Percentiles rank a stretch among this genome's conserved stretches.
Evolutionary conservation across 2,797 vertebrate species (phyloP).

Genomic region (Alauda arvensis): DNA sequence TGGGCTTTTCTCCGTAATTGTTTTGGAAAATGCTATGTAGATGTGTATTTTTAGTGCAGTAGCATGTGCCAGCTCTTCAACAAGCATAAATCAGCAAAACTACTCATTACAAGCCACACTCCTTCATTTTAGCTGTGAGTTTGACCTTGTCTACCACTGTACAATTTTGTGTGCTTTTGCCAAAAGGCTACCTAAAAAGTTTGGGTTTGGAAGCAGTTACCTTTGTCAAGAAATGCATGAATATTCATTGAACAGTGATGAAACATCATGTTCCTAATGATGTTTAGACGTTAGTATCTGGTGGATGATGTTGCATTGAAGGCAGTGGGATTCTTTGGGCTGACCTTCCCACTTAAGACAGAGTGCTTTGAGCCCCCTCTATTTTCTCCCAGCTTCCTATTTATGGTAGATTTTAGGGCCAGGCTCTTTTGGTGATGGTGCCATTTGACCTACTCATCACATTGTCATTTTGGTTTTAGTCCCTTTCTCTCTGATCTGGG

Average conservation of each 20-base stretch:
- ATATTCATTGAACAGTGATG: not conserved
- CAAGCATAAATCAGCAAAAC: not conserved
- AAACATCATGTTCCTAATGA: not conserved
- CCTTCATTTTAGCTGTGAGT: not conserved
- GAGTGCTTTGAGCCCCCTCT: not conserved
- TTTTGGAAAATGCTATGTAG: not conserved
- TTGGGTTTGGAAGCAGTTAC: not conserved
- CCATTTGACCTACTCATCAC: not conserved
- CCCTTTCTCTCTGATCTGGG: not conserved
- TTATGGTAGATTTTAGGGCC: not conserved
- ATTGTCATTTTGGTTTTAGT: not conserved
- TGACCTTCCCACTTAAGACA: not conserved
- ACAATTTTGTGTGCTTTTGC: not conserved
- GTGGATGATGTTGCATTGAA: not conserved
- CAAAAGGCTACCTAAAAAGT: not conserved
- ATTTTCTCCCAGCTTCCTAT: not conserved
- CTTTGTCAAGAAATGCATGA: not conserved
- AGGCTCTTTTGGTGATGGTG: not conserved
- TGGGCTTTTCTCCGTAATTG: not conserved
- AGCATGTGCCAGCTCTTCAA: not conserved
- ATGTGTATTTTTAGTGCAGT: slow-evolving; percentile 25
- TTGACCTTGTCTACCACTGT: not conserved
- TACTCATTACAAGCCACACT: not conserved
- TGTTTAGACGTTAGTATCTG: not conserved
- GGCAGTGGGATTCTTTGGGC: not conserved